A percentile compares a stretch with the other conserved stretches of the same genome.
Evolutionary conservation across 2,888 invertebrate genomes (phyloP).

Genomic region (Lypha dubia): DNA sequence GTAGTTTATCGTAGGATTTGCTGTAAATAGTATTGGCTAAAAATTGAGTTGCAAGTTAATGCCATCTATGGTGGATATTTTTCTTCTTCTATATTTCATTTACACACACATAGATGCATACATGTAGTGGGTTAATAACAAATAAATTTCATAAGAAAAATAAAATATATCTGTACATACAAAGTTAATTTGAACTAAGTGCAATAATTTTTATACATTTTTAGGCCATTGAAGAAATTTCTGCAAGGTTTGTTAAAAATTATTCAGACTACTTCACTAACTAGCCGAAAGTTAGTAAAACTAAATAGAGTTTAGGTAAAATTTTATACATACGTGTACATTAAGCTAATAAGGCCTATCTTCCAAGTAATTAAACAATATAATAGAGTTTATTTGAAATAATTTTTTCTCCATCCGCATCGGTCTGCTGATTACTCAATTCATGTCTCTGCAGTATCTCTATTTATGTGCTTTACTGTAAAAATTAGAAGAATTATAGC

Average conservation of each 20-base stretch:
- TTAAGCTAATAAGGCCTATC: too few species aligned
- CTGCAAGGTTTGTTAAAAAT: not conserved
- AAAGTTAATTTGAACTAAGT: not conserved
- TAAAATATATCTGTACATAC: not conserved
- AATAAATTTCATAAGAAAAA: not conserved
- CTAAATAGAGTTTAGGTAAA: too few species aligned
- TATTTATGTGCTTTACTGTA: not conserved
- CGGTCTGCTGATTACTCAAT: too few species aligned
- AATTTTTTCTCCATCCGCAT: not conserved
- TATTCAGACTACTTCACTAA: not conserved
- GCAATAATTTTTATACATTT: not conserved
- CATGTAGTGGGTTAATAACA: conserved; percentile 5
- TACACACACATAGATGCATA: too few species aligned
- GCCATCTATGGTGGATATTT: not conserved
- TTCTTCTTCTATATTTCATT: not conserved
- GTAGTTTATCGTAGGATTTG: conserved; percentile 20
- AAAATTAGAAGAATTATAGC: conserved; percentile 65
- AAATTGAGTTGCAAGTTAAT: conserved; percentile 67
- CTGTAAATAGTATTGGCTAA: conserved; percentile 26
- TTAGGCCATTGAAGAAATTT: not conserved
- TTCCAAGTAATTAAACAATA: too few species aligned
- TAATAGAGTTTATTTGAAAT: not conserved
- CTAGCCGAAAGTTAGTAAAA: not conserved
- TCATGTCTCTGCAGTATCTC: not conserved
- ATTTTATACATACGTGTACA: too few species aligned